Evolutionary conservation across 2,113 vertebrate genomes (phyloP).

Genomic region (Accipiter cooperii): DNA sequence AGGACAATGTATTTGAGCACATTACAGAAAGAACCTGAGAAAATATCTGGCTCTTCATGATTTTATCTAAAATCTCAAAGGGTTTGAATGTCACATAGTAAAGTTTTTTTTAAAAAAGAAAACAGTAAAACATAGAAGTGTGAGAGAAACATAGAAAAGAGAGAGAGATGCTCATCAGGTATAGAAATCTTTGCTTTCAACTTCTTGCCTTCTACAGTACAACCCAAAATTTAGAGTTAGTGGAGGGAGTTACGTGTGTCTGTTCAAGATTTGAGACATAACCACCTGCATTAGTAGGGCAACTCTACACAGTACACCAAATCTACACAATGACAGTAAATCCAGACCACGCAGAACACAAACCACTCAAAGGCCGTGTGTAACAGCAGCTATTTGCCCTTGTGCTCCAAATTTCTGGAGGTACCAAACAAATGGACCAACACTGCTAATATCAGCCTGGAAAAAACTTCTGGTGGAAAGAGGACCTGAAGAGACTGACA

Average conservation of each 20-base stretch:
- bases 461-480: not conserved
- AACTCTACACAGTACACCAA: not conserved
- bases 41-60: not conserved
- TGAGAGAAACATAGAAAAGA: not conserved
- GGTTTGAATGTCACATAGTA: not conserved
- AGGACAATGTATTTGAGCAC: not conserved
- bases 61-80: not conserved
- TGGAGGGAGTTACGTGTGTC: not conserved
- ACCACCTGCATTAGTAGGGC: not conserved
- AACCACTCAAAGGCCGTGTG: not conserved
- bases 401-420: not conserved
- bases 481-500: not conserved
- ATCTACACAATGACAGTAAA: not conserved
- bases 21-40: not conserved
- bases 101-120: not conserved
- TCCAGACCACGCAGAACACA: not conserved
- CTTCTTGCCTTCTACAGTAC: not conserved
- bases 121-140: not conserved
- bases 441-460: not conserved
- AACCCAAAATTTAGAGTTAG: not conserved
- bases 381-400: not conserved
- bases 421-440: not conserved
- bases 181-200: not conserved
- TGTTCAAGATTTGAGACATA: not conserved
- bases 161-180: not conserved